phyloP scores from a whole-genome alignment of 2,113 vertebrate species.

The Falco punctatus region DNA sequence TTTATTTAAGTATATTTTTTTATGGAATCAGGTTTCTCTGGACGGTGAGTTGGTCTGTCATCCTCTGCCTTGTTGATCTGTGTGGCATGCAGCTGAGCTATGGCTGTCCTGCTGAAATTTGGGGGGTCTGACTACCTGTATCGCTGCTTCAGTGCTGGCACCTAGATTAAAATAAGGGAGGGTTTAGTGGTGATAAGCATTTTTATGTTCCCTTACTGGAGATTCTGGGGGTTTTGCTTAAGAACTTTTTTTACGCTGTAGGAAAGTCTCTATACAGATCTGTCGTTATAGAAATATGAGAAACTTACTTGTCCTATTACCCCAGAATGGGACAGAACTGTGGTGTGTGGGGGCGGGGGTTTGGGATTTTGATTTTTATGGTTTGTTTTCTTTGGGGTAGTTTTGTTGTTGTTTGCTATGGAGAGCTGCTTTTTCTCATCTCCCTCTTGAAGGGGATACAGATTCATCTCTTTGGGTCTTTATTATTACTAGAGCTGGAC shows the following conservation, averaged over 20 bases:
- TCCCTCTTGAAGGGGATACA: not conserved
- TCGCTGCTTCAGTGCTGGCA: not conserved
- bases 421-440: not conserved
- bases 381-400: not conserved
- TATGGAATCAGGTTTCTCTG: conserved; percentile 92
- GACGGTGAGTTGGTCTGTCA: conserved; percentile 84
- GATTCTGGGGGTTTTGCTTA: not conserved
- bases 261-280: not conserved
- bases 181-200: not conserved
- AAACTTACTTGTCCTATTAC: not conserved
- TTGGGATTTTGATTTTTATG: too few relatives aligned
- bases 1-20: conserved; percentile 92
- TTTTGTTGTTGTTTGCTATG: not conserved
- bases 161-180: not conserved
- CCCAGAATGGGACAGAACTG: not conserved
- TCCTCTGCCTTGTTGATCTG: rapidly evolving
- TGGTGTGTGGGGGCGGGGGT: too few relatives aligned
- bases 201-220: not conserved
- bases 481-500: not conserved
- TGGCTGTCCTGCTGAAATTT: not conserved
- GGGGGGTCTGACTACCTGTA: not conserved
- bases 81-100: not conserved
- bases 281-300: not conserved
- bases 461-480: not conserved
- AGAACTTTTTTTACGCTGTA: not conserved